Evolutionary conservation across 1,140 invertebrate species (phyloP), one percentile per base, ranked within the genome.

Genomic region (Eufriesea mexicana): DNA sequence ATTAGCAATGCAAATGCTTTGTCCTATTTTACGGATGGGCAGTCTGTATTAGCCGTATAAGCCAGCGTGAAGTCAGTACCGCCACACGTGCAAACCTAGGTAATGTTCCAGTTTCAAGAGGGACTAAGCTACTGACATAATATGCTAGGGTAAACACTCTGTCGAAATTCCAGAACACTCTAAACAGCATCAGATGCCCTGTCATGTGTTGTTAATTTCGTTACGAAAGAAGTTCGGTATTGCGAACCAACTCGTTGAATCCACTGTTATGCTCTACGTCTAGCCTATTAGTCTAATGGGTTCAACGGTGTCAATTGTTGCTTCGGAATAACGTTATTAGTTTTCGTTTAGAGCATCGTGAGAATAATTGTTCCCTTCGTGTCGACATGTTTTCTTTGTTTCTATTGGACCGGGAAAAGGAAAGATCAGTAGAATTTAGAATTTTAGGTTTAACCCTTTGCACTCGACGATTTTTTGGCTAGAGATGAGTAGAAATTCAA

Each of bases 1-100:
- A 85, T 88, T 88, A 88, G 79, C 83, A 87, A 87, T 88, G 87
- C 86, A 88, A 87, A 88, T 88, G 74, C 80, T 84, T 73, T 76
- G 55, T 82, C 67, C 68, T 66, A 88, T 87, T 88, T 87, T 85
- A 88, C 79, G 78, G 83, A 82, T 83, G 83, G 79, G 35, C 83
- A 85, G 54, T 66, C 55, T 59, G 51, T 83, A 77, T 88, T 85
- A 85, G 79, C 86, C 64, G 61, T 49, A 73, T 83, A 88, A 88
- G 71, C 66, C 74, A 64, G 59, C 71, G 73, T 67, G 68, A 78
- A 81, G 86, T 84, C 79, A 62, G 35, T 66, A 47, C 61, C 25
- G 70, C 57, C 75, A 70, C 85, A 51, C 82, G 83, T 82, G 79
- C 83, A 82, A 88, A 86, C 70, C 59, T 85, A 85, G 83, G 87